Evolutionary conservation across 1,140 invertebrate species (phyloP), one percentile per base, ranked within the genome.

Genomic region (Drosophila ogumai): DNA sequence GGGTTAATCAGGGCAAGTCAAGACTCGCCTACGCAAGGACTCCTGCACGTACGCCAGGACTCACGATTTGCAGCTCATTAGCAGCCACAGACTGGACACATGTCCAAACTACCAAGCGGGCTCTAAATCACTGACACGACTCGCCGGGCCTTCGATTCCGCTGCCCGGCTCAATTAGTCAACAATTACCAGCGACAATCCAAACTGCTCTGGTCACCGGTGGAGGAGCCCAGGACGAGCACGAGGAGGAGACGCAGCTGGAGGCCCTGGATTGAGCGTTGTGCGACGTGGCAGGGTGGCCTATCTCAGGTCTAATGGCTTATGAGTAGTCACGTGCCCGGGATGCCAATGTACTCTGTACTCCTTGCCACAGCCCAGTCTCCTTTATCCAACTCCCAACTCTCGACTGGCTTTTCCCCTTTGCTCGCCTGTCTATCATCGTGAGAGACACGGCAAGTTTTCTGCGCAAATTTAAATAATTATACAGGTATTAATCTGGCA

Each of bases 41-140:
- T 72, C 68, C 61, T 55, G 75, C 82, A 86, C 82, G 82, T 86
- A 86, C 66, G 60, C 61, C 32, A 82, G 79, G 72, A 79, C 79
- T 60, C 75, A 80, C 85, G 80, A 88, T 88, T 88, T 90, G 85
- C 85, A 88, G 85, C 85, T 88, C 85, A 90, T 88, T 88, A 90
- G 84, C 85, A 74, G 63, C 72, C 85, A 80, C 76, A 84, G 76
- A 74, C 72, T 77, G 72, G 80, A 88, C 84, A 88, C 85, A 88
- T 90, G 84, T 88, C 85, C 68, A 41, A 84, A 88, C 85, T 90
- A 77, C 84, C 90, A 88, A 88, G 67, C 85, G 68, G 76, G 85
- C 80, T 84, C 85, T 90, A 88, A 88, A 88, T 88, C 84, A 90
- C 85, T 82, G 82, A 17, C 68, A 71, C 22, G 63, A 34, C 67